Evolutionary conservation across 2,888 invertebrate genomes (phyloP).

Genomic region (Eretmocerus hayati): DNA sequence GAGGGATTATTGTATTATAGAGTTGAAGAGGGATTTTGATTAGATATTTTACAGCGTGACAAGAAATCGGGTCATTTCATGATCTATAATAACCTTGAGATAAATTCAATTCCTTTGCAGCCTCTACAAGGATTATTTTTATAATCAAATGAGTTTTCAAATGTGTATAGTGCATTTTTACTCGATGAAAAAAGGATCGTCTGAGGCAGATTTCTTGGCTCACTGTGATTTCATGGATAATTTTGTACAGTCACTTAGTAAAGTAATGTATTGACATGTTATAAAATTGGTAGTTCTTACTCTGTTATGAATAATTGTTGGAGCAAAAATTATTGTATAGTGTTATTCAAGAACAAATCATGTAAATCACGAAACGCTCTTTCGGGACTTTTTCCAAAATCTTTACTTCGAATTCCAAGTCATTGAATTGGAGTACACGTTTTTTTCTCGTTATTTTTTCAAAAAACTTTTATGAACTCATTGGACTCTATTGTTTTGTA

Average conservation of each 20-base stretch:
- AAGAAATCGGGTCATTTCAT: conserved; percentile 15
- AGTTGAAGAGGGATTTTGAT: not conserved
- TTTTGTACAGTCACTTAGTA: conserved; percentile 23
- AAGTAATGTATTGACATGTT: conserved; percentile 16
- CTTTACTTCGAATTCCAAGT: conserved; percentile 10
- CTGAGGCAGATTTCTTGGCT: conserved; percentile 18
- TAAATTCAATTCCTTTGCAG: conserved; percentile 11
- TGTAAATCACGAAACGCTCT: conserved; percentile 14
- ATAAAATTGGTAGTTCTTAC: conserved; percentile 20
- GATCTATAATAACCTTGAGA: conserved; percentile 7
- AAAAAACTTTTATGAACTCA: too few relatives aligned
- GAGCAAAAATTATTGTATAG: conserved; percentile 21
- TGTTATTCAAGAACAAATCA: conserved; percentile 22
- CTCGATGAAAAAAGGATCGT: not conserved
- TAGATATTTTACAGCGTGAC: conserved; percentile 11
- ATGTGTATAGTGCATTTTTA: conserved; percentile 13
- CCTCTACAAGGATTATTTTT: conserved; percentile 20
- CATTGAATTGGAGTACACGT: too few relatives aligned
- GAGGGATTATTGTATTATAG: conserved; percentile 18
- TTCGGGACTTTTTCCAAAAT: conserved; percentile 15
- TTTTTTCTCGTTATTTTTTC: too few relatives aligned
- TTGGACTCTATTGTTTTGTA: too few relatives aligned
- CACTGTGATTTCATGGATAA: conserved; percentile 16
- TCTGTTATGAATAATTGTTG: conserved; percentile 23
- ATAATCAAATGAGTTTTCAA: conserved; percentile 12